phyloP scores from a whole-genome alignment of 2,113 vertebrate species.

The Peucedramus taeniatus region DNA sequence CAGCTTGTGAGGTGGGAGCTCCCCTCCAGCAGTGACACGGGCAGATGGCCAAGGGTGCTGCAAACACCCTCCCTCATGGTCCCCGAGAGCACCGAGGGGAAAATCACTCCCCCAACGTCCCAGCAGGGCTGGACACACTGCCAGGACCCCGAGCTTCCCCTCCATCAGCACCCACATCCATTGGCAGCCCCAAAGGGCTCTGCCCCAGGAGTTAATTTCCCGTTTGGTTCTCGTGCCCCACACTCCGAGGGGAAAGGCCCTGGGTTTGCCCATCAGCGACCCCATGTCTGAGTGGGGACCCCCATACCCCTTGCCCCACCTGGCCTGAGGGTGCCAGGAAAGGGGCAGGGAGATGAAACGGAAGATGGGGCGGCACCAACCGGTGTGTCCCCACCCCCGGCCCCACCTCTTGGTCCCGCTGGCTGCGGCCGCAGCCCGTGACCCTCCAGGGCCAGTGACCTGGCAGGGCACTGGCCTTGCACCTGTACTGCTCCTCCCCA shows the following conservation, averaged over 20 bases:
- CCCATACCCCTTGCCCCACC: rapidly evolving
- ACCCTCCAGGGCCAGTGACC: not conserved
- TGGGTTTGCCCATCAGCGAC: not conserved
- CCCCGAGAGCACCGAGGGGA: not conserved
- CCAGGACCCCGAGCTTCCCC: not conserved
- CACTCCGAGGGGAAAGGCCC: rapidly evolving
- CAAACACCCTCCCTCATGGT: rapidly evolving
- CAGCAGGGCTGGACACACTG: not conserved
- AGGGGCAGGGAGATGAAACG: not conserved
- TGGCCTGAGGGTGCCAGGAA: rapidly evolving
- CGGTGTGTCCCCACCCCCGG: rapidly evolving
- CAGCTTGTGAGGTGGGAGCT: not conserved
- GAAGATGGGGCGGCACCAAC: not conserved
- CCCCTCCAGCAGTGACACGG: not conserved
- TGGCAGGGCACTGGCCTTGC: not conserved
- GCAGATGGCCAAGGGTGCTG: not conserved
- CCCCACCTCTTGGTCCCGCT: rapidly evolving
- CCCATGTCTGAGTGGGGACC: not conserved
- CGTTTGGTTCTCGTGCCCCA: rapidly evolving
- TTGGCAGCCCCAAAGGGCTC: not conserved
- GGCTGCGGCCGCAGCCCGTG: rapidly evolving
- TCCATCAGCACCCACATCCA: not conserved
- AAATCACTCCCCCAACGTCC: rapidly evolving
- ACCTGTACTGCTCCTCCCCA: not conserved
- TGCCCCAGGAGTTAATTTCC: not conserved